These are phyloP conservation scores for Hemibagrus wyckioides DNA, from an alignment of 2,113 vertebrate genomes.

Conservation along the genomic window DNA sequence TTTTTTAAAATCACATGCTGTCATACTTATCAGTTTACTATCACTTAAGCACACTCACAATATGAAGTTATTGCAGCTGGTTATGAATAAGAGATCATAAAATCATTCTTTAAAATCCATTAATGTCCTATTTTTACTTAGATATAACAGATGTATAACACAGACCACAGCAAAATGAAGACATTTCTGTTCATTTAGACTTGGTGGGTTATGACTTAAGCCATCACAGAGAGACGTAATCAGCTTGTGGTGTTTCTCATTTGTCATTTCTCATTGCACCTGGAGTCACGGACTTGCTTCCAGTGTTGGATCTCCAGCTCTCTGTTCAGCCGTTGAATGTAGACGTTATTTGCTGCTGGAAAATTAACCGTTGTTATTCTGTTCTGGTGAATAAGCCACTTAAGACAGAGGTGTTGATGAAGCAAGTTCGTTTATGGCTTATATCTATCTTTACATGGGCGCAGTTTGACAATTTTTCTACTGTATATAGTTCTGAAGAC, in stretches of 20 bases:
- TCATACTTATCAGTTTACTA: not conserved
- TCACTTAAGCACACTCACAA: not conserved
- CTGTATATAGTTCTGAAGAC: not conserved
- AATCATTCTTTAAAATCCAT: not conserved
- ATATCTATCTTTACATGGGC: not conserved
- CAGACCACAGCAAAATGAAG: not conserved
- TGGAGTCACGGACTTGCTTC: not conserved
- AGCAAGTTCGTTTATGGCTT: too few species aligned
- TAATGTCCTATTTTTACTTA: not conserved
- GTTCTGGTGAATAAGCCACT: constrained; percentile 1
- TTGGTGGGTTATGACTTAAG: not conserved
- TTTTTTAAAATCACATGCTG: constrained; percentile 6
- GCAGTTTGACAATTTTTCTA: not conserved
- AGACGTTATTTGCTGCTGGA: constrained; percentile 24
- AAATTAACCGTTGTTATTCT: constrained; percentile 10
- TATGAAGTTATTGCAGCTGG: not conserved
- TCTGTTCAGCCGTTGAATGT: not conserved
- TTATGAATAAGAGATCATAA: not conserved
- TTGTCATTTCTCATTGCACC: not conserved
- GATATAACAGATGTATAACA: not conserved
- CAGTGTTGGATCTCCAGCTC: not conserved
- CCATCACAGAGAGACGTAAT: not conserved
- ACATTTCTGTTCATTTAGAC: not conserved
- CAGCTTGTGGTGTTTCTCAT: not conserved
- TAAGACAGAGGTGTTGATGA: not conserved